These are phyloP conservation scores for Meandrina meandrites DNA, from an alignment of 92 coral and sea anemone genomes.

Conservation along the genomic window DNA sequence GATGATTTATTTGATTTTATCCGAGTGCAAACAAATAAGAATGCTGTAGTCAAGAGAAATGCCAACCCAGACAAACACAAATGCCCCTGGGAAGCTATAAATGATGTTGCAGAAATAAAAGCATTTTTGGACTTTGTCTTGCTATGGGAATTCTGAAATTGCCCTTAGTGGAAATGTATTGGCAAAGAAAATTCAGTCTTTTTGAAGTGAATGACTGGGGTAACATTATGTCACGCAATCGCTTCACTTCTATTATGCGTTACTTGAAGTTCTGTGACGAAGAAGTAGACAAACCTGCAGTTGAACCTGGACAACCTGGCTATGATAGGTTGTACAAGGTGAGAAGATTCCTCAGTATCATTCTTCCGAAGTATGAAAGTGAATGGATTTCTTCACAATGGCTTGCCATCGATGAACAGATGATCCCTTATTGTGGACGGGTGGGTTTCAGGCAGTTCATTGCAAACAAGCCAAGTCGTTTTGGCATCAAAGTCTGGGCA, in stretches of 20 bases:
- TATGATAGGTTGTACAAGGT: slow-evolving; percentile 31
- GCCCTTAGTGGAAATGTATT: slow-evolving; percentile 19
- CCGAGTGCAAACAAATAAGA: background rate
- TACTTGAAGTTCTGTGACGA: slow-evolving; percentile 30
- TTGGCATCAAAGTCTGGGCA: too few relatives aligned
- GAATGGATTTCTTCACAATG: slow-evolving; percentile 31
- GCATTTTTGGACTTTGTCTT: slow-evolving; percentile 31
- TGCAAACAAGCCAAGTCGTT: too few relatives aligned
- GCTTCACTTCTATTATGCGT: slow-evolving; percentile 30
- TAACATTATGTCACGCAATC: slow-evolving; percentile 11
- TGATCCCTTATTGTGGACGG: slow-evolving; percentile 2
- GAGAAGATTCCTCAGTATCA: slow-evolving; percentile 13
- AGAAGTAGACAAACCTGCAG: slow-evolving; percentile 17
- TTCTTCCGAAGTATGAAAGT: slow-evolving; percentile 24
- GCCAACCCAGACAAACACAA: slow-evolving; percentile 21
- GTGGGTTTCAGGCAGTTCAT: background rate
- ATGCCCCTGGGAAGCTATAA: slow-evolving; percentile 20
- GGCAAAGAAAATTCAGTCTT: slow-evolving; percentile 36
- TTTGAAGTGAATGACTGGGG: slow-evolving; percentile 38
- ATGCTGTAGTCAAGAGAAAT: too few relatives aligned
- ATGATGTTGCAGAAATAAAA: slow-evolving; percentile 21
- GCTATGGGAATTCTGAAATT: slow-evolving; percentile 35
- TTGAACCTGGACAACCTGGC: slow-evolving; percentile 21
- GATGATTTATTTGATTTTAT: slow-evolving; percentile 35
- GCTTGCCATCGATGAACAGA: slow-evolving; percentile 37